These are phyloP conservation scores for Paracyclopina nana DNA, from an alignment of 1,140 invertebrate species.

Conservation along the genomic window DNA sequence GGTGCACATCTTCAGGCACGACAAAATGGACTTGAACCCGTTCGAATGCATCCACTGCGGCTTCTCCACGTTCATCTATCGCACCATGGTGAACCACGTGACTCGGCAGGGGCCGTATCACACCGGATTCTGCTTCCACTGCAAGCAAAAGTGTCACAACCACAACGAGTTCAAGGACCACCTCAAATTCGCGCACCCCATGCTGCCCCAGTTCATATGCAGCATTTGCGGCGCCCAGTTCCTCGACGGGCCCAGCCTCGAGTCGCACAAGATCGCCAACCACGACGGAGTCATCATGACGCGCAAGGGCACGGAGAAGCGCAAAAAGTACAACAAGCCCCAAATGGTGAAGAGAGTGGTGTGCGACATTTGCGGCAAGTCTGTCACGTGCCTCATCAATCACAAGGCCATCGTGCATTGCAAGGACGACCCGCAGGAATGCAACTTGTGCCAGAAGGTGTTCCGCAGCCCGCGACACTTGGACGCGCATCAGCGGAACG, in stretches of 20 bases:
- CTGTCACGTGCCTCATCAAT: not conserved
- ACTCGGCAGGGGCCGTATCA: too few relatives aligned
- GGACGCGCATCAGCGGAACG: not conserved
- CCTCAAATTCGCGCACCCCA: not conserved
- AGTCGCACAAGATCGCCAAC: not conserved
- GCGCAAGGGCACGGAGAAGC: not conserved
- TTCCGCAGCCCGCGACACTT: not conserved
- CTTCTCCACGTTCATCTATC: too few relatives aligned
- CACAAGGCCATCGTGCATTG: not conserved
- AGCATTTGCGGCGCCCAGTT: not conserved
- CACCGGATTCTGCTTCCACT: too few relatives aligned
- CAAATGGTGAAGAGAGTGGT: not conserved
- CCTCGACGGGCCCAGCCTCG: not conserved
- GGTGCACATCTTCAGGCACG: too few relatives aligned
- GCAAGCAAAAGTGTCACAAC: too few relatives aligned
- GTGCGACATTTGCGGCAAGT: not conserved
- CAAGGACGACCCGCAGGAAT: not conserved
- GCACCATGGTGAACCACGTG: too few relatives aligned
- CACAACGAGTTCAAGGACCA: not conserved
- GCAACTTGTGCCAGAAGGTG: not conserved
- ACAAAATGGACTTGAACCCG: too few relatives aligned
- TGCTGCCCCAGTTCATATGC: not conserved
- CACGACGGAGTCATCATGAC: not conserved
- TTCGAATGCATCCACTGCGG: too few relatives aligned
- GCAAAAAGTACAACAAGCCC: not conserved